Base-by-base conservation (phyloP, 37 sponge, comb jelly and placozoan species). In the Oopsacas minuta region DNA sequence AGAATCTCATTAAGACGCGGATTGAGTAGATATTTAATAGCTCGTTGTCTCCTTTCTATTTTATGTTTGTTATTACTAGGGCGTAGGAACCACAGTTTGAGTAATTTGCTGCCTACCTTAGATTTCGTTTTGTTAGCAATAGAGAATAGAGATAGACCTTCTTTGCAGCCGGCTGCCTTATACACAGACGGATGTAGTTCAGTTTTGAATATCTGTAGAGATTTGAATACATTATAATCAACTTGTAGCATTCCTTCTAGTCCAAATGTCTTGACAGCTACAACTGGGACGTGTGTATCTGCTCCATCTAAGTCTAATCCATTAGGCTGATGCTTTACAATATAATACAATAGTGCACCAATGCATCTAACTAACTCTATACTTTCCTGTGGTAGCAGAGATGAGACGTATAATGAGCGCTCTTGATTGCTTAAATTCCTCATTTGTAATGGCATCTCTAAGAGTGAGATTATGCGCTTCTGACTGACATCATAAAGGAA, bases 131-230 rank as follows among this genome's bases (percentile, higher is more conserved):
- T 90, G 83, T 98, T 93, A 37, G 87, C 90, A 53, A 96, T 96
- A 36, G 94, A 93, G 85, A 97, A 97, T 1, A 97, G 81, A 17
- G 95, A 94, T 20, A 97, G 92, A 38, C 98, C 98, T 39, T 97
- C 98, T 49, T 94, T 97, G 0, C 87, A 37, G 22, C 92, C 89
- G 17, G 86, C 69, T 8, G 86, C 69, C 84, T 97, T 97, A 82
- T 92, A 94, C 1, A 87, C 89, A 25, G 98, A 97, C 0, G 98
- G 98, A 61, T 97, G 98, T 35, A 38, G 35, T 87, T 97, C 98
- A 81, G 87, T 90, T 39, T 90, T 92, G 86, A 97, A 97, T 81
- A 97, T 91, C 90, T 94, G 95, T 39, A 97, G 86, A 51, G 95
- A 90, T 84, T 92, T 91, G 52, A 23, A 82, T 35, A 82, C 46